Conservation (phyloP, 1,140 invertebrate species). For the Saccostrea echinata region DNA sequence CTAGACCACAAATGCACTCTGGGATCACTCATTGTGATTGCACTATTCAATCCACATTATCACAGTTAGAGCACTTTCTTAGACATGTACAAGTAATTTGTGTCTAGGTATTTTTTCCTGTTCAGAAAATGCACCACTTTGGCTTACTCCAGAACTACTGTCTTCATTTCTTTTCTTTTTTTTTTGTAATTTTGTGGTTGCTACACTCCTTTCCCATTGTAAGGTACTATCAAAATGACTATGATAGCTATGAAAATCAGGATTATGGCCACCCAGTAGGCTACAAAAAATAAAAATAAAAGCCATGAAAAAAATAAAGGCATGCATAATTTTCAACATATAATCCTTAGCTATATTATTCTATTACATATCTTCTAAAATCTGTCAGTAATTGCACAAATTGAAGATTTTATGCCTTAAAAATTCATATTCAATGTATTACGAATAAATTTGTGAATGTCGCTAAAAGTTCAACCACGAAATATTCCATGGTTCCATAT, state of each 20-base stretch:
- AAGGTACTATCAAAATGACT: constrained; percentile 76
- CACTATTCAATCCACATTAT: not conserved
- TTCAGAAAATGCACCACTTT: not conserved
- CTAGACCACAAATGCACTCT: too few relatives aligned
- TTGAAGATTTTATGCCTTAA: too few relatives aligned
- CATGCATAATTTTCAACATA: too few relatives aligned
- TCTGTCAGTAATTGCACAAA: too few relatives aligned
- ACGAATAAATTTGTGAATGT: too few relatives aligned
- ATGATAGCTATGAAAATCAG: constrained; percentile 80
- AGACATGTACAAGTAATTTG: too few relatives aligned
- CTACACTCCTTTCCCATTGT: constrained; percentile 60
- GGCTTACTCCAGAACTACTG: not conserved
- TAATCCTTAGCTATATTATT: too few relatives aligned
- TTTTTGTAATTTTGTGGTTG: not conserved
- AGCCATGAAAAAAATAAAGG: too few relatives aligned
- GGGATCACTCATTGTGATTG: not conserved
- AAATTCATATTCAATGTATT: too few relatives aligned
- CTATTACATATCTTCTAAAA: too few relatives aligned
- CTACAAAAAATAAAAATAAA: constrained; percentile 67
- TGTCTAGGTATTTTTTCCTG: not conserved
- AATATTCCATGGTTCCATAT: too few relatives aligned
- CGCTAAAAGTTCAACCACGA: too few relatives aligned
- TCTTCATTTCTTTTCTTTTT: not conserved
- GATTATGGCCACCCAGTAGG: constrained; percentile 80
- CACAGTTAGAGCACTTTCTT: not conserved